Percentiles rank a stretch among this genome's conserved stretches.
Evolutionary conservation across 2,113 vertebrate species (phyloP).

Genomic region (Pterophyllum scalare): DNA sequence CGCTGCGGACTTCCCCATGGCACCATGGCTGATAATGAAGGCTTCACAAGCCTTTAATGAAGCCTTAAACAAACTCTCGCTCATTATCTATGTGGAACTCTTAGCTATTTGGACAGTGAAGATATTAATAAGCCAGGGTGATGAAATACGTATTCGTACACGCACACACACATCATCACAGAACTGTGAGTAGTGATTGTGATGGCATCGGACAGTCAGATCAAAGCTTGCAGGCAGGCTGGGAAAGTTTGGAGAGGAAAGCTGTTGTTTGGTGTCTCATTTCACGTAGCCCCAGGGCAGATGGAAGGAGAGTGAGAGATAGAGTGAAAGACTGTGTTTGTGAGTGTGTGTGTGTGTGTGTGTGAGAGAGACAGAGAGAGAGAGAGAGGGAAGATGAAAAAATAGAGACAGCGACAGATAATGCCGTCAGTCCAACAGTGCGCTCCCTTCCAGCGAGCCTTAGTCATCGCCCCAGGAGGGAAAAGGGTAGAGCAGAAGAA

Average conservation of each 20-base stretch:
- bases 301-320: conserved; percentile 59
- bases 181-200: conserved; percentile 60
- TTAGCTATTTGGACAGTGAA: conserved; percentile 63
- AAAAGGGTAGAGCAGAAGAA: conserved; percentile 63
- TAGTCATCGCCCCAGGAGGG: conserved; percentile 78
- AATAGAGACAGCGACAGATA: conserved; percentile 73
- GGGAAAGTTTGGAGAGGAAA: conserved; percentile 86
- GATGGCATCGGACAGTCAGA: conserved; percentile 80
- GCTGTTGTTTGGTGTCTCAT: conserved; percentile 86
- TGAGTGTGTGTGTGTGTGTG: conserved; percentile 43
- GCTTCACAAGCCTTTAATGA: conserved; percentile 66
- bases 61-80: conserved; percentile 66
- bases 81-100: conserved; percentile 61
- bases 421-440: conserved; percentile 75
- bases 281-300: conserved; percentile 81
- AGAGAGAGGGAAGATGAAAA: conserved; percentile 43
- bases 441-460: conserved; percentile 72
- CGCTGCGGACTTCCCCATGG: conserved; percentile 55
- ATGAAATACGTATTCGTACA: conserved; percentile 59
- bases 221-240: conserved; percentile 82
- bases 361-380: conserved; percentile 30
- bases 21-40: conserved; percentile 54
- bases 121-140: conserved; percentile 76
- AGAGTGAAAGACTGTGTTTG: neutral
- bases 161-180: conserved; percentile 34